These are phyloP conservation scores for Sphaeridia pumilis DNA, from an alignment of 2,888 invertebrate genomes.

Conservation along the genomic window DNA sequence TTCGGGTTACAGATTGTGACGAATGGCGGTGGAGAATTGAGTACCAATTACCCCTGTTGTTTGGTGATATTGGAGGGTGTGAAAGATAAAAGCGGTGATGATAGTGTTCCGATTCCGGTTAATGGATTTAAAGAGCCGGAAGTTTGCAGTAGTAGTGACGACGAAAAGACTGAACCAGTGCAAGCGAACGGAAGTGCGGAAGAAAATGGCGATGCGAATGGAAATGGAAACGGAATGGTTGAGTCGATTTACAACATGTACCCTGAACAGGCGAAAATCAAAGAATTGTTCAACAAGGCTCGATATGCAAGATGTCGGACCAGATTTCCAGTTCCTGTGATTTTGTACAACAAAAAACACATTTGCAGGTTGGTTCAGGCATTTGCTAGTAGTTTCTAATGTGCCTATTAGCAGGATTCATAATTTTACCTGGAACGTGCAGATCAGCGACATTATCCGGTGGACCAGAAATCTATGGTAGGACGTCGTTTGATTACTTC, in stretches of 20 bases:
- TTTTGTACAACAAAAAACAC: constrained; percentile 59
- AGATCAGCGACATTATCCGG: constrained; percentile 63
- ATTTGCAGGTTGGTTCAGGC: constrained; percentile 52
- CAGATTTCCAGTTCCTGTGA: constrained; percentile 64
- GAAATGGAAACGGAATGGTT: neutral
- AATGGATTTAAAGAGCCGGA: neutral
- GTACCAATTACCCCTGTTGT: constrained; percentile 58
- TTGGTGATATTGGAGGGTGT: constrained; percentile 50
- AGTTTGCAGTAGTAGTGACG: neutral
- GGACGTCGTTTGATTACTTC: constrained; percentile 50
- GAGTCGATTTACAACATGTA: constrained; percentile 8
- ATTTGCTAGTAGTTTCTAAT: too few species aligned
- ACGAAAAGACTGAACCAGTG: neutral
- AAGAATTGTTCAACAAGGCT: constrained; percentile 54
- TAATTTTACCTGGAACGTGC: too few species aligned
- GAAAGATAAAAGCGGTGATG: constrained; percentile 11
- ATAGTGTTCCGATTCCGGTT: neutral
- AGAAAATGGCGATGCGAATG: neutral
- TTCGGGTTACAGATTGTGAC: constrained; percentile 41
- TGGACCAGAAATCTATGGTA: constrained; percentile 59
- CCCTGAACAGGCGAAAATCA: constrained; percentile 43
- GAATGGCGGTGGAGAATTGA: constrained; percentile 54
- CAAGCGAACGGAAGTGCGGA: neutral
- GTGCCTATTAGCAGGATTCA: too few species aligned
- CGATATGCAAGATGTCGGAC: constrained; percentile 61